These are phyloP conservation scores for Hypotaenidia okinawae DNA, from an alignment of 2,797 vertebrate species.

Conservation along the genomic window DNA sequence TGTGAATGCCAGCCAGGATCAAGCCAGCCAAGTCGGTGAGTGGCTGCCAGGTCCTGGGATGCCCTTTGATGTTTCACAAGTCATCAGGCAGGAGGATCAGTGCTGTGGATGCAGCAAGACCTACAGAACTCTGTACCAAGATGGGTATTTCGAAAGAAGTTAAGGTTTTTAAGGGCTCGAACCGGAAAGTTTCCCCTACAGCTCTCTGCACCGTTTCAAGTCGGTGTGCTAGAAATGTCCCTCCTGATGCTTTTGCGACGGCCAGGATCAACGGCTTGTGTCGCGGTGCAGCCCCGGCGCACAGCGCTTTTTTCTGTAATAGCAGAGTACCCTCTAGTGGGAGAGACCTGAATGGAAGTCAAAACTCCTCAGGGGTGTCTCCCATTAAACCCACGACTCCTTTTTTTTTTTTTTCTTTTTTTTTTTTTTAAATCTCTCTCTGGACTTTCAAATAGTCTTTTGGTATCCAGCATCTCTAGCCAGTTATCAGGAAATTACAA, in stretches of 20 bases:
- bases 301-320: background rate
- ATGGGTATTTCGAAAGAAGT: background rate
- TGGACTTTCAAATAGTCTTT: background rate
- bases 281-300: fast-evolving
- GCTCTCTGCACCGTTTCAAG: background rate
- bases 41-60: fast-evolving
- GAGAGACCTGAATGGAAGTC: background rate
- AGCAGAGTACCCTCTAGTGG: background rate
- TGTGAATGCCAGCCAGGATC: background rate
- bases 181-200: background rate
- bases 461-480: background rate
- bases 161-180: background rate
- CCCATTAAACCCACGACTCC: background rate
- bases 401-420: background rate
- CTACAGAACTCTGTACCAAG: background rate
- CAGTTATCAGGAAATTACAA: background rate
- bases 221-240: conserved; percentile 21
- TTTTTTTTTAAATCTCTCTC: background rate
- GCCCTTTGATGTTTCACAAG: background rate
- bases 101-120: background rate
- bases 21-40: fast-evolving
- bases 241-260: conserved; percentile 6
- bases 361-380: background rate
- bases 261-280: background rate
- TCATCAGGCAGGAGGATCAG: background rate